These are phyloP conservation scores for Eleutherodactylus coqui DNA, from an alignment of 2,797 vertebrate genomes.

Conservation along the genomic window DNA sequence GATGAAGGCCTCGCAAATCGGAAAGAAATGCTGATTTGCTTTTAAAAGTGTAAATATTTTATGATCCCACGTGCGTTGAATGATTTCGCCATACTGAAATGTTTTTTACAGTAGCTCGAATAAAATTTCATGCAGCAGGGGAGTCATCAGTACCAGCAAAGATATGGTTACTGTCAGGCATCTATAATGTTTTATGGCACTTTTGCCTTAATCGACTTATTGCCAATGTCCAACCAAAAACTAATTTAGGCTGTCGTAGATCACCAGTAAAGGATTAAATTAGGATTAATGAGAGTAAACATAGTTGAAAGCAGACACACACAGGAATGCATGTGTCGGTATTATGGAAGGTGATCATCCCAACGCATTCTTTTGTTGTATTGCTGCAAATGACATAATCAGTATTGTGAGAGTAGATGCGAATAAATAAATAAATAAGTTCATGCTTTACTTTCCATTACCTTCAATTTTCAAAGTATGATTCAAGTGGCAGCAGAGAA, in stretches of 20 bases:
- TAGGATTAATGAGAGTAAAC: background rate
- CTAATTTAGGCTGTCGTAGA: background rate
- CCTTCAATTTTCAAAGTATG: constrained; percentile 24
- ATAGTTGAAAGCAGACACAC: background rate
- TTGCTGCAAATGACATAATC: constrained; percentile 8
- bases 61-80: constrained; percentile 29
- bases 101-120: constrained; percentile 5
- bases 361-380: background rate
- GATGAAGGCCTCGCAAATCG: constrained; percentile 35
- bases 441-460: constrained; percentile 22
- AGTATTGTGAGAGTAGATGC: background rate
- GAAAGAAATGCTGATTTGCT: constrained; percentile 19
- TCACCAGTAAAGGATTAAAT: background rate
- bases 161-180: background rate
- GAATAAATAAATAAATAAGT: constrained; percentile 2
- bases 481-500: constrained; percentile 17
- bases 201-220: background rate
- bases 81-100: constrained; percentile 10
- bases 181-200: background rate
- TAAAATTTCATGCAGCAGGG: background rate
- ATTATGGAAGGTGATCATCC: background rate
- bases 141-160: background rate
- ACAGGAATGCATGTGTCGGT: background rate
- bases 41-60: constrained; percentile 46
- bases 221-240: background rate